phyloP scores from a whole-genome alignment of 2,113 vertebrate genomes.

The Dromiciops gliroides region DNA sequence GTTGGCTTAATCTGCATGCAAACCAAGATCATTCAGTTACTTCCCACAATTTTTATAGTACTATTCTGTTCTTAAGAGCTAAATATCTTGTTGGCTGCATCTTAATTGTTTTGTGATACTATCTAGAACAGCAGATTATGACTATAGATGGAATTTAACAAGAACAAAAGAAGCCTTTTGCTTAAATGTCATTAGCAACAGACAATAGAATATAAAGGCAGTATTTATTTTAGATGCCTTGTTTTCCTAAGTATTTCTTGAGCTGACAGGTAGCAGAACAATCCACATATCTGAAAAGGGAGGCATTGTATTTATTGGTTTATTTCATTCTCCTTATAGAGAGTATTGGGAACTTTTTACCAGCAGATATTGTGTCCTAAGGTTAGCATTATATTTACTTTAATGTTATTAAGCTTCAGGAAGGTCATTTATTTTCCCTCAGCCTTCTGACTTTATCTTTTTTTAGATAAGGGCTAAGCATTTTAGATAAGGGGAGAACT shows the following conservation, averaged over 20 bases:
- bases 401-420: neutral
- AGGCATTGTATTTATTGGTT: neutral
- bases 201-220: neutral
- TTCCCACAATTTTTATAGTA: neutral
- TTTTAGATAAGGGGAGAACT: neutral
- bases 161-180: neutral
- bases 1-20: neutral
- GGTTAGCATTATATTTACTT: neutral
- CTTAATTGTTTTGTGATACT: constrained; percentile 4
- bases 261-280: neutral
- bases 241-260: neutral
- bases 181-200: neutral
- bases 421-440: neutral
- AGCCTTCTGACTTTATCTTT: neutral
- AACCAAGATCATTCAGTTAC: neutral
- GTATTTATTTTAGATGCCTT: neutral
- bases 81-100: neutral
- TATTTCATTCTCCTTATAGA: neutral
- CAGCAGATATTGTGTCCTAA: neutral
- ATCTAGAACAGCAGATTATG: neutral
- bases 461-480: neutral
- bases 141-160: neutral
- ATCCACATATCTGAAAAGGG: neutral
- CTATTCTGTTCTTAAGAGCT: neutral
- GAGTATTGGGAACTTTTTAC: neutral